Base-by-base conservation (phyloP, 2,888 invertebrate species). In the Galerucella pusilla region DNA sequence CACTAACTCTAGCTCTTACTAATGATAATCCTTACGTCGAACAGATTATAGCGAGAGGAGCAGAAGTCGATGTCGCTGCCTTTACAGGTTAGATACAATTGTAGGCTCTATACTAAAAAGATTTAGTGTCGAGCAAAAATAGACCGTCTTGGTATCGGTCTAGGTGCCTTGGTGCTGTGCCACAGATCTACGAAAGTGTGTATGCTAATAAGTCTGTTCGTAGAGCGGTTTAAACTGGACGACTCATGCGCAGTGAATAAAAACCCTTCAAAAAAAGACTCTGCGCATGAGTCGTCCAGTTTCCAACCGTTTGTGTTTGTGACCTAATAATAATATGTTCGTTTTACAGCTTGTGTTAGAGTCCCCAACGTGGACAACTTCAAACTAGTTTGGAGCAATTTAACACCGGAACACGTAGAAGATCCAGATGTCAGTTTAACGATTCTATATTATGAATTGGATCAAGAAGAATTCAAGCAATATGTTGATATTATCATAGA, bases 41-140 rank as follows among this genome's bases (percentile, higher is more conserved):
- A 45, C 80, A 82, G 70, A 76, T 85, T 61, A 79, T 84, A 20
- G 68, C 80, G n/a, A 78, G 78, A 75, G 82, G 82, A 45, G 83
- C 79, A 12, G 77, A 81, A 71, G 79, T 83, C 11, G 57, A 71
- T 14, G 49, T 63, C 25, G 52, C 63, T 71, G 73, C 77, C 16
- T 79, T 46, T 64, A 45, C 45, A 64, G 64, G 64, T 64, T 16
- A 64, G 20, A 49, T 12, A 49, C 11, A 49, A 49, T 20, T 57
- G 35, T 35, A 35, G 35, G 35, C 5, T 35, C 5, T 35, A 35
- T 28, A 28, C 35, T 35, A 4, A 35, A 35, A 35, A 35, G 35
- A 6, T 35, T 35, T 4, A 4, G 28, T 28, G 28, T 20, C 20
- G 20, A 20, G 20, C 20, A 20, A 20, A 20, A 1, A 20, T 20